These are phyloP conservation scores for Bufotes viridis DNA, from an alignment of 2,797 vertebrate genomes.

Conservation along the genomic window DNA sequence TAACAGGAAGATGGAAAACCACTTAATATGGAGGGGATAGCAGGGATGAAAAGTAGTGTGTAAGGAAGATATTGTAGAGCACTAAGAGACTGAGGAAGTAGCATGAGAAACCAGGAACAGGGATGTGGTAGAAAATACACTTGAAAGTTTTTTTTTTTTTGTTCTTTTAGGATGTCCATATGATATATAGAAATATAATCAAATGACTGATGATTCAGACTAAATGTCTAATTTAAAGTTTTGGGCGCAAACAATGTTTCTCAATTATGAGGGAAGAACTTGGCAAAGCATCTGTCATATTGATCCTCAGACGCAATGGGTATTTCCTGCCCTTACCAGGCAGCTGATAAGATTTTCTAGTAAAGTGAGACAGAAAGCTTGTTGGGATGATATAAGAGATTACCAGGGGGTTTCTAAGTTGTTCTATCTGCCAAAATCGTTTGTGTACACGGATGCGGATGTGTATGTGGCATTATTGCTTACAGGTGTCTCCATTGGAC, in stretches of 20 bases:
- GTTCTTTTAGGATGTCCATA: background rate
- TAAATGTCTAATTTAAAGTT: background rate
- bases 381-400: background rate
- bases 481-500: too few relatives aligned
- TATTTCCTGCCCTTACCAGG: constrained; percentile 1
- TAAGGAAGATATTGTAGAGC: background rate
- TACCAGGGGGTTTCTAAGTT: background rate
- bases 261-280: background rate
- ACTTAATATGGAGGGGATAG: background rate
- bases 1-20: background rate
- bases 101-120: background rate
- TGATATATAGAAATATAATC: background rate
- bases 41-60: background rate
- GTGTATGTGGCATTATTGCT: background rate
- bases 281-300: background rate
- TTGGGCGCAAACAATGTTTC: background rate
- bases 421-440: background rate
- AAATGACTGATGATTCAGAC: background rate
- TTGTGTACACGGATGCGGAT: too few relatives aligned
- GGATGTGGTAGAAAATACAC: background rate
- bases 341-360: background rate
- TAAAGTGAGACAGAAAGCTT: background rate
- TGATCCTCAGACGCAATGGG: background rate
- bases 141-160: background rate
- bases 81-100: background rate